Base-by-base conservation (phyloP, 2,113 vertebrate species). In the Polypterus senegalus region DNA sequence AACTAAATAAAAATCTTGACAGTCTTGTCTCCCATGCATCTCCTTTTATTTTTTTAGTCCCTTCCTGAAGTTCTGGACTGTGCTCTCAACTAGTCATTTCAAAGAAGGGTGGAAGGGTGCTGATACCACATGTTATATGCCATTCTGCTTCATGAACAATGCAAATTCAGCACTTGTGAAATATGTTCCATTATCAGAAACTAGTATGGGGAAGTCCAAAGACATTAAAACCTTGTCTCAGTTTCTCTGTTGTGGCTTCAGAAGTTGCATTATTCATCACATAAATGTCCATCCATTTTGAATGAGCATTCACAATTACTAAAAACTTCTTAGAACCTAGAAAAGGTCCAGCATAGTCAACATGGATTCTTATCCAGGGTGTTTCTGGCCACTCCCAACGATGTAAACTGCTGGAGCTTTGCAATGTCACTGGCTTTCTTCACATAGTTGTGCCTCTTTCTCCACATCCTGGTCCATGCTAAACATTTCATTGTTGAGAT, bases 401-500 rank as follows among this genome's bases (percentile, higher is more conserved):
- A 10, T 65, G 59, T 44, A 65, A 48, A 1, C 6, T 5, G 51
- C 6, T 46, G 64, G 64, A 7, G 49, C 4, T 4, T 10, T 9
- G 54, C 51, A 6, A 9, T n/a, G 3, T 8, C 4, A 5, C 27
- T 63, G 62, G 27, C 27, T 27, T 27, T 27, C 27, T 27, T 27
- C 27, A 27, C 27, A 27, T 27, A 27, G 27, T 27, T 27, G 27
- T 2, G 27, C 27, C 27, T 27, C 27, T 27, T 27, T 27, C 27
- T 27, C 27, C 27, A 27, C 9, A 44, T 66, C 44, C 66, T 59
- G 57, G 67, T 66, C 58, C 60, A 70, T 65, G 70, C 27, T 61
- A 69, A 53, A 6, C 63, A 73, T 70, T 67, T 66, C 52, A 60
- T 61, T 44, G 3, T 48, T 9, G 56, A 68, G 3, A 60, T 71